phyloP scores from a whole-genome alignment of 2,113 vertebrate species.

The Aptenodytes forsteri region DNA sequence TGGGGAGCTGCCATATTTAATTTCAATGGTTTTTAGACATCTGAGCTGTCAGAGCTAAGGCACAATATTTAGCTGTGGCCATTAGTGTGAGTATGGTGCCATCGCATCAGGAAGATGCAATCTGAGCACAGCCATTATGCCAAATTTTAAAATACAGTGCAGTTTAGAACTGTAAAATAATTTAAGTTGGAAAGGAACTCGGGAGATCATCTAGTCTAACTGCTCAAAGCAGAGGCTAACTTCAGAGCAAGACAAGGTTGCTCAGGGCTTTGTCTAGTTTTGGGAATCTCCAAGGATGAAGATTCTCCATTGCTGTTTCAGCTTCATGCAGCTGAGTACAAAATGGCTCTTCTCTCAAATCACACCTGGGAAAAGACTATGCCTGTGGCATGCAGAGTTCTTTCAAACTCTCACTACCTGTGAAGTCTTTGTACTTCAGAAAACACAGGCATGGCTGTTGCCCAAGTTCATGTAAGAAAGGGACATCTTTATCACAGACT shows the following conservation, averaged over 20 bases:
- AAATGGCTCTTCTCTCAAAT: not conserved
- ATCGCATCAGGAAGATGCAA: not conserved
- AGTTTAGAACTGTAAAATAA: not conserved
- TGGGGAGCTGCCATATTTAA: not conserved
- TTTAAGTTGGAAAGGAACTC: not conserved
- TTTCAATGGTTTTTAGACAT: not conserved
- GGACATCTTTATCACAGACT: not conserved
- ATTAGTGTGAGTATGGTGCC: not conserved
- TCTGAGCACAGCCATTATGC: not conserved
- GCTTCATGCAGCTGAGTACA: not conserved
- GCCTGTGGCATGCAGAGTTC: not conserved
- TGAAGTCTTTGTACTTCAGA: not conserved
- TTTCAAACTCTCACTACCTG: not conserved
- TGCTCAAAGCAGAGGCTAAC: accelerated
- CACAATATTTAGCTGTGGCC: not conserved
- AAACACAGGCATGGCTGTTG: not conserved
- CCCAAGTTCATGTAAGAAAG: not conserved
- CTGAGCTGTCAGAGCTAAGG: not conserved
- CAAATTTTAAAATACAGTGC: not conserved
- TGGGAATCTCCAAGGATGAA: not conserved
- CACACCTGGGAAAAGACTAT: not conserved
- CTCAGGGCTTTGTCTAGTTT: not conserved
- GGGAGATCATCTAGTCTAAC: not conserved
- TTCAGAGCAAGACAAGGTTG: not conserved
- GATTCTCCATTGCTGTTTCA: not conserved